These are phyloP conservation scores for Synanceia verrucosa DNA, from an alignment of 2,797 vertebrate species.

Conservation along the genomic window DNA sequence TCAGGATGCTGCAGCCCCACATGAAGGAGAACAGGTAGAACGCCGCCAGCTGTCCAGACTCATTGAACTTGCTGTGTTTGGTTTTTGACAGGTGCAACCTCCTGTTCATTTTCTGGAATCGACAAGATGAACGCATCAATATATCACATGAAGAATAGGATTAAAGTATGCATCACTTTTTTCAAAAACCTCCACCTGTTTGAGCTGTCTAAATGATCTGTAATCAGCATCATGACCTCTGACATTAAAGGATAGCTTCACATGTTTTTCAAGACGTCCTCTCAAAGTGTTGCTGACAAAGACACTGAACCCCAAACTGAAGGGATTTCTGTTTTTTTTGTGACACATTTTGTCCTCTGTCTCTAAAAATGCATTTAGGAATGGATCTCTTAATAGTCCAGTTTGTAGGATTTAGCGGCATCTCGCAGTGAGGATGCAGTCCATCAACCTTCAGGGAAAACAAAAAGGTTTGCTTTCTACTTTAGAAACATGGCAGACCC, in stretches of 20 bases:
- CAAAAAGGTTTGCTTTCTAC: background rate
- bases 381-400: background rate
- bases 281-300: background rate
- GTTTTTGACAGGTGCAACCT: slow-evolving; percentile 87
- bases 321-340: background rate
- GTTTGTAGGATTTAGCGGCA: background rate
- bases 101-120: slow-evolving; percentile 87
- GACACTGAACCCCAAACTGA: background rate
- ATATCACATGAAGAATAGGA: background rate
- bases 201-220: background rate
- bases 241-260: background rate
- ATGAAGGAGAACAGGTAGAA: slow-evolving; percentile 89
- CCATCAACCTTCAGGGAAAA: background rate
- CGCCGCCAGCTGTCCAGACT: slow-evolving; percentile 86
- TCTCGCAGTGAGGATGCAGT: background rate
- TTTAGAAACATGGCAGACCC: background rate
- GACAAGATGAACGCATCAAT: background rate
- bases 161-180: background rate
- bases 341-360: background rate
- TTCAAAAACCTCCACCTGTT: no score
- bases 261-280: background rate
- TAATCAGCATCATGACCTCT: background rate
- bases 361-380: background rate
- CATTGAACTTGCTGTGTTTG: slow-evolving; percentile 92
- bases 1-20: slow-evolving; percentile 89